phyloP scores from a whole-genome alignment of 1,140 invertebrate genomes.

The Drosophila virilis region DNA sequence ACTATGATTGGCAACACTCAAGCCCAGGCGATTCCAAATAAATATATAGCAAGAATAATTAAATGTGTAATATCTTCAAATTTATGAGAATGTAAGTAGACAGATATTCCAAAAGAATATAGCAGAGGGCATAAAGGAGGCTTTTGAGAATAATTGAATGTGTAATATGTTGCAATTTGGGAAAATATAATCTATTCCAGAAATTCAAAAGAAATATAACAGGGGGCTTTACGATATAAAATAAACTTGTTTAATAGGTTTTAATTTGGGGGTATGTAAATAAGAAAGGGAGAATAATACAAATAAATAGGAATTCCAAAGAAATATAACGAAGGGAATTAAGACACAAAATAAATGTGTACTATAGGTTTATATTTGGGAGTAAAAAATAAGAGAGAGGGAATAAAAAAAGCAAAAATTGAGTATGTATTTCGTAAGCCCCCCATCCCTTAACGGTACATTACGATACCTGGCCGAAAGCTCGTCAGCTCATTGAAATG shows the following conservation, averaged over 20 bases:
- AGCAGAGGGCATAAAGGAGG: not conserved
- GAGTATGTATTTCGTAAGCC: not conserved
- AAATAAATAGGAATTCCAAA: not conserved
- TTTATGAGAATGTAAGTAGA: not conserved
- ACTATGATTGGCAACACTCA: constrained; percentile 11
- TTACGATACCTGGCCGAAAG: constrained; percentile 37
- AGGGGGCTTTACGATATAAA: not conserved
- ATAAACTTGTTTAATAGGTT: not conserved
- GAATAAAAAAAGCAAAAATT: too few relatives aligned
- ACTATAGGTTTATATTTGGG: constrained; percentile 1
- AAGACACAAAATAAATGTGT: not conserved
- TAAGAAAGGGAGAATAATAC: not conserved
- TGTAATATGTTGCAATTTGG: constrained; percentile 5
- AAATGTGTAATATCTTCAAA: constrained; percentile 1
- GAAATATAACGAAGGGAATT: not conserved
- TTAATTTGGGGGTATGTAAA: not conserved
- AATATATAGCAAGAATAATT: not conserved
- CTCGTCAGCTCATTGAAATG: constrained; percentile 65
- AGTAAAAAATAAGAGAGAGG: not conserved
- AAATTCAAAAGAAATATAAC: not conserved
- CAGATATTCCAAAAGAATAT: not conserved
- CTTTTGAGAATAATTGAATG: too few relatives aligned
- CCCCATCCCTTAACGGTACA: too few relatives aligned
- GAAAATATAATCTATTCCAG: not conserved
- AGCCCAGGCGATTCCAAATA: not conserved